Percentiles rank a stretch among this genome's conserved stretches.
Evolutionary conservation across 2,113 vertebrate genomes (phyloP).

Genomic region (Lichenostomus cassidix): DNA sequence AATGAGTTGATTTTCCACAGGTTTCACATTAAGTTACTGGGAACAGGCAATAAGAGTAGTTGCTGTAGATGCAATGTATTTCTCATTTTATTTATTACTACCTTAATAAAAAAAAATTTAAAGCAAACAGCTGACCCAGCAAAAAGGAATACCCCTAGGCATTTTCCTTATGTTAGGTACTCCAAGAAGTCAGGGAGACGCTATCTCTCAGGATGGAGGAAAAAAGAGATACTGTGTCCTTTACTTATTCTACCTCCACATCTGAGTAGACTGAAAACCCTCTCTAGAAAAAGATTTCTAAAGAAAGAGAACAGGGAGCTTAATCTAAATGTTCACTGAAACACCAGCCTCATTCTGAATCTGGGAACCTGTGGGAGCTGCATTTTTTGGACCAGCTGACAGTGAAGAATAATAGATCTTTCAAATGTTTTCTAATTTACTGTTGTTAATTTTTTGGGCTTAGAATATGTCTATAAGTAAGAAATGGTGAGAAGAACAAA

Average conservation of each 20-base stretch:
- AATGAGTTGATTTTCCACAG: background rate
- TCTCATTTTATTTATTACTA: background rate
- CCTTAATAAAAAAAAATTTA: background rate
- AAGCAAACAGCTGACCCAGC: background rate
- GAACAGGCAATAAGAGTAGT: background rate
- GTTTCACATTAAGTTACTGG: background rate
- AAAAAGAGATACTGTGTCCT: background rate
- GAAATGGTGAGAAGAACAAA: background rate
- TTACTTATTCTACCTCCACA: background rate
- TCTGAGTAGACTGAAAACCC: background rate
- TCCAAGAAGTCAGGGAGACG: background rate
- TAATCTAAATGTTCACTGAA: background rate
- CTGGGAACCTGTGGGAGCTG: background rate
- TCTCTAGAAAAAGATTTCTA: background rate
- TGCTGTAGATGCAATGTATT: background rate
- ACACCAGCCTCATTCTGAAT: background rate
- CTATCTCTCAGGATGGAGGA: background rate
- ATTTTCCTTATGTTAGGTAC: background rate
- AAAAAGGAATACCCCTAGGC: background rate
- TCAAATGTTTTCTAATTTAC: background rate
- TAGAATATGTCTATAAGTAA: background rate
- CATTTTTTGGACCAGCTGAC: background rate
- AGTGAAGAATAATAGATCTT: background rate
- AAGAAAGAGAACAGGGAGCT: background rate
- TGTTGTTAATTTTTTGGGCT: background rate